Evolutionary conservation across 2,888 invertebrate genomes (phyloP).

Genomic region (Trachelus tabidus): DNA sequence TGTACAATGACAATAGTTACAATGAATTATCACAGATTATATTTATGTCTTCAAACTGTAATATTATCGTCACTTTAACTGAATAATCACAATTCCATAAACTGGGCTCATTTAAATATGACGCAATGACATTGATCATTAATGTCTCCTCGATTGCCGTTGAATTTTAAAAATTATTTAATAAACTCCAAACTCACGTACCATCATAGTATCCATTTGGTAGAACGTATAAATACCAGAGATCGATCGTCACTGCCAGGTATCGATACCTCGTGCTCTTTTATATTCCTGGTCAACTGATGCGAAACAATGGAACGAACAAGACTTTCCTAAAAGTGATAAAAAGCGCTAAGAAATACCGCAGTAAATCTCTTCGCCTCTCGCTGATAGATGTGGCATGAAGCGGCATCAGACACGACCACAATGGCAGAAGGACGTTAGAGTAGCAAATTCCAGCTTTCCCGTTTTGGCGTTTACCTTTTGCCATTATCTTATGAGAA

Average conservation of each 20-base stretch:
- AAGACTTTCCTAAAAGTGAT: conserved; percentile 59
- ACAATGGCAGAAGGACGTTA: conserved; percentile 10
- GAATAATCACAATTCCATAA: not conserved
- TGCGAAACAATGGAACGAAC: conserved; percentile 58
- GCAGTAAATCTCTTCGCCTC: conserved; percentile 49
- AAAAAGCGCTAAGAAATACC: conserved; percentile 58
- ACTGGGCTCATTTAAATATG: not conserved
- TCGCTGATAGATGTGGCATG: conserved; percentile 36
- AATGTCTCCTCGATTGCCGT: not conserved
- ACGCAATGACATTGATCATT: not conserved
- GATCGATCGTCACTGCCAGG: conserved; percentile 55
- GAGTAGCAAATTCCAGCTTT: not conserved
- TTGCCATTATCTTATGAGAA: too few species aligned
- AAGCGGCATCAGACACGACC: not conserved
- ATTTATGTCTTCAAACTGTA: not conserved
- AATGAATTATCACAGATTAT: not conserved
- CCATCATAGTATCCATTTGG: conserved; percentile 53
- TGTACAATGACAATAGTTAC: not conserved
- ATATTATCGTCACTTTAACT: not conserved
- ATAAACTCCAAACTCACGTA: conserved; percentile 41
- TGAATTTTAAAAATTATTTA: not conserved
- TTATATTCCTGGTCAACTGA: conserved; percentile 61
- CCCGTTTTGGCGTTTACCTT: not conserved
- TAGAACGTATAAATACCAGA: conserved; percentile 46
- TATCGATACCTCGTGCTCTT: conserved; percentile 48